Conservation (phyloP, 2,797 vertebrate genomes). For the Falco berigora region DNA sequence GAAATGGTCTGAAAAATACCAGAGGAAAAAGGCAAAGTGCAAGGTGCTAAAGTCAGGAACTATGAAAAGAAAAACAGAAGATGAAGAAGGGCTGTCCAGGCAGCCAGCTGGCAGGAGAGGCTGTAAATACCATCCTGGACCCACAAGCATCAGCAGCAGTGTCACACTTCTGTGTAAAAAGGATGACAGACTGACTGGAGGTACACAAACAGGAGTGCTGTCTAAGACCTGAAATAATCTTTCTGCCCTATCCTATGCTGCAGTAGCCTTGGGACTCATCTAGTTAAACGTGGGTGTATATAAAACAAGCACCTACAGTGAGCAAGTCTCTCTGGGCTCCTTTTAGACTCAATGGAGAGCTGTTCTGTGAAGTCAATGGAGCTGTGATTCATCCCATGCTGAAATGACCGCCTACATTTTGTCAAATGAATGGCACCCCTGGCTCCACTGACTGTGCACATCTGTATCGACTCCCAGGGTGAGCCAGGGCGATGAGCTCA, state of each 20-base stretch:
- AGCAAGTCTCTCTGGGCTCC: background rate
- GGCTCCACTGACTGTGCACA: background rate
- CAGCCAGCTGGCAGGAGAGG: background rate
- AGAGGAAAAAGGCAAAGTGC: background rate
- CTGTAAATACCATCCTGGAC: background rate
- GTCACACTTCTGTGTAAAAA: background rate
- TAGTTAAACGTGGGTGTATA: background rate
- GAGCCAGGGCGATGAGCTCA: background rate
- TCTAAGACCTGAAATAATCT: background rate
- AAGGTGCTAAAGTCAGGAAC: background rate
- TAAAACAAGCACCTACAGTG: background rate
- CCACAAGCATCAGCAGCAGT: background rate
- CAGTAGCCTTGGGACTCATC: background rate
- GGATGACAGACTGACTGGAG: background rate
- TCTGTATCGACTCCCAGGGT: background rate
- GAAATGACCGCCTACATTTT: background rate
- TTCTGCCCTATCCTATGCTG: background rate
- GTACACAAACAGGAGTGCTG: background rate
- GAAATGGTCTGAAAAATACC: background rate
- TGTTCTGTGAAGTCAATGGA: background rate
- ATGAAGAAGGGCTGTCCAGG: background rate
- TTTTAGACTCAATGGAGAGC: background rate
- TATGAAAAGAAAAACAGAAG: background rate
- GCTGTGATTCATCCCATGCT: background rate
- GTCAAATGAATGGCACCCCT: background rate